phyloP scores from a whole-genome alignment of 1,140 invertebrate species.

The Gonioctena quinquepunctata region DNA sequence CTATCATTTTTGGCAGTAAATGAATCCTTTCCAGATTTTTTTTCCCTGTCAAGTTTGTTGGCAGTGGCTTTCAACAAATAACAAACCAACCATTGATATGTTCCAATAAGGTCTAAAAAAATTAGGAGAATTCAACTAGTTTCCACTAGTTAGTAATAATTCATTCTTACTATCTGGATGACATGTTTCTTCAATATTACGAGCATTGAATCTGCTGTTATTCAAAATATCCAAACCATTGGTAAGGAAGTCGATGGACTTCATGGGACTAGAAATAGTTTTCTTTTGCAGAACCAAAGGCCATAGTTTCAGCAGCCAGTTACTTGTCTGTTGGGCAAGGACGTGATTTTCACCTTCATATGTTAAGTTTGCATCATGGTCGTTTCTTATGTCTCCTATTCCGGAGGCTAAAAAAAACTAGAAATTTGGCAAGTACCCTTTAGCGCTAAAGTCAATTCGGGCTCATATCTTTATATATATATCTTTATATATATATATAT shows the following conservation, averaged over 20 bases:
- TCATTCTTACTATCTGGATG: constrained; percentile 64
- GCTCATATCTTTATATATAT: too few relatives aligned
- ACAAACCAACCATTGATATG: constrained; percentile 84
- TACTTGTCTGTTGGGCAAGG: constrained; percentile 90
- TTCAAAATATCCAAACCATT: constrained; percentile 60
- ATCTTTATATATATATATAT: too few relatives aligned
- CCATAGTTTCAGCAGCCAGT: constrained; percentile 80
- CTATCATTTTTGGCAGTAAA: constrained; percentile 79
- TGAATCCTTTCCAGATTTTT: constrained; percentile 62
- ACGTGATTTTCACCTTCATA: constrained; percentile 98
- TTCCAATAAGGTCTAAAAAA: constrained; percentile 70
- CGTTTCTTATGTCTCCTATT: constrained; percentile 80
- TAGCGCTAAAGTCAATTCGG: too few relatives aligned
- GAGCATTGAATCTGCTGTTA: constrained; percentile 57
- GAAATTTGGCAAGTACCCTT: too few relatives aligned
- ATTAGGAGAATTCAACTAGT: too few relatives aligned
- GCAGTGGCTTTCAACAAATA: constrained; percentile 75
- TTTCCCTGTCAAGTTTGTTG: constrained; percentile 63
- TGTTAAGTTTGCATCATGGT: constrained; percentile 91
- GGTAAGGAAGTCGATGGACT: constrained; percentile 67
- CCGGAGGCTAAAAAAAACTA: constrained; percentile 67
- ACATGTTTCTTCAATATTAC: constrained; percentile 56
- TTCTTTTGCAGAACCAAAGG: constrained; percentile 56
- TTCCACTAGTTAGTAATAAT: background rate
- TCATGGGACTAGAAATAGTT: constrained; percentile 62